Evolutionary conservation across 2,888 invertebrate genomes (phyloP), one percentile per base, ranked within the genome.

Genomic region (Lasioglossum pauxillum): DNA sequence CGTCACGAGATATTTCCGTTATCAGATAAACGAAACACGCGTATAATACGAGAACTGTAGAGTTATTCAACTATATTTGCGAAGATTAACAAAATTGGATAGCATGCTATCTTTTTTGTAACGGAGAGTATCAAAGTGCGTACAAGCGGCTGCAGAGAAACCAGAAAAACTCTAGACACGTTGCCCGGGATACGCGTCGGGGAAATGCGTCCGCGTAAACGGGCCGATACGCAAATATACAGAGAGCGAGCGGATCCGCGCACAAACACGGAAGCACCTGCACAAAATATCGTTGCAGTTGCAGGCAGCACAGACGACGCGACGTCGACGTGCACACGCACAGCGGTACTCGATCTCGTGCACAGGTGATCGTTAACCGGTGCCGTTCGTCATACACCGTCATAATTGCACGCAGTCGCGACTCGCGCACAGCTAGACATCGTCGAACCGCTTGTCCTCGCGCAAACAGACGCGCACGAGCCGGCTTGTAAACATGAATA

Each of bases 401-500:
- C 67, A 80, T 49, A 80, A 86, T 83, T 75, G 78, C 78, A 64
- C 67, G 72, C 41, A 41, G 41, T 72, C 46, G 64, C 49, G 79
- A 38, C 57, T n/a, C 60, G 44, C 71, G 69, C n/a, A 0, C 14
- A 31, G 69, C n/a, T 44, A 60, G 41, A 35, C 64, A 27, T 49
- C 74, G 69, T 60, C 35, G 16, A 73, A 69, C 73, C 44, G 44
- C 49, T 19, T 27, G 27, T 35, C 46, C 71, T 41, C 67, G 38
- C 53, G 73, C 76, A 79, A 75, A 83, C 74, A 77, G 69, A 74
- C 73, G 72, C 19, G 35, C 67, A 46, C 79, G 78, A 79, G 77
- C 83, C 80, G 46, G 53, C 71, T 78, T 86, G 85, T 82, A 82
- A 83, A 81, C 90, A 91, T 91, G 90, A 90, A 92, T 91, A 92